Evolutionary conservation across 1,140 invertebrate genomes (phyloP).

Genomic region (Neelides sp.): DNA sequence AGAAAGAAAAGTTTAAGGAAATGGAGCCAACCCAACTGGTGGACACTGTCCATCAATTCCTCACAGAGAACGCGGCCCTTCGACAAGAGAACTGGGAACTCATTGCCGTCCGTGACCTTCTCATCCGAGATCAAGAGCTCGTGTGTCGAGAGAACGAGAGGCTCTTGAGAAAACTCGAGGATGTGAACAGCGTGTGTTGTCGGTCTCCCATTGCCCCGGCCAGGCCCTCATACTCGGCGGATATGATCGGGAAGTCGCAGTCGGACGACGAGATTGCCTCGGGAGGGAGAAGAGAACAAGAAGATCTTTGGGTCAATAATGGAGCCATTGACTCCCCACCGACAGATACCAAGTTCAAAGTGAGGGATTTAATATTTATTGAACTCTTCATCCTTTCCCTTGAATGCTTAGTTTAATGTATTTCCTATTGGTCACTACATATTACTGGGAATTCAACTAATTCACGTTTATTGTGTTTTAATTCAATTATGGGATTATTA

Average conservation of each 20-base stretch:
- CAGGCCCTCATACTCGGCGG: constrained; percentile 53
- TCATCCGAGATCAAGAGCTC: constrained; percentile 75
- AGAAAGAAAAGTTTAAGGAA: constrained; percentile 55
- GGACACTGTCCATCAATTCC: constrained; percentile 61
- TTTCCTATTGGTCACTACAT: too few relatives aligned
- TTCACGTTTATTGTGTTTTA: too few relatives aligned
- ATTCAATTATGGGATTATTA: too few relatives aligned
- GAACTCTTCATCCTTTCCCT: too few relatives aligned
- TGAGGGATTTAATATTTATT: too few relatives aligned
- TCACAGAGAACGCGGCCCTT: constrained; percentile 71
- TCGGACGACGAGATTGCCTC: constrained; percentile 32
- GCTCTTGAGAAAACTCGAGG: constrained; percentile 70
- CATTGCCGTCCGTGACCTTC: constrained; percentile 59
- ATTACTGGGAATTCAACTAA: too few relatives aligned
- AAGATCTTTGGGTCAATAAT: constrained; percentile 21
- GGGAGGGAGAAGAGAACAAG: constrained; percentile 12
- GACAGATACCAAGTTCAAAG: too few relatives aligned
- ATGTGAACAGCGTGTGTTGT: constrained; percentile 66
- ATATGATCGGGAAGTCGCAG: constrained; percentile 38
- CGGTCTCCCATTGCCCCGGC: constrained; percentile 64
- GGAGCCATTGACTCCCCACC: too few relatives aligned
- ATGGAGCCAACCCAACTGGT: constrained; percentile 55
- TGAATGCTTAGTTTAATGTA: too few relatives aligned
- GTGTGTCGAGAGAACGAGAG: constrained; percentile 81
- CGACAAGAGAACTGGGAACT: constrained; percentile 75